Evolutionary conservation across 2,797 vertebrate genomes (phyloP), one percentile per base, ranked within the genome.

Genomic region (Malurus leucopterus): DNA sequence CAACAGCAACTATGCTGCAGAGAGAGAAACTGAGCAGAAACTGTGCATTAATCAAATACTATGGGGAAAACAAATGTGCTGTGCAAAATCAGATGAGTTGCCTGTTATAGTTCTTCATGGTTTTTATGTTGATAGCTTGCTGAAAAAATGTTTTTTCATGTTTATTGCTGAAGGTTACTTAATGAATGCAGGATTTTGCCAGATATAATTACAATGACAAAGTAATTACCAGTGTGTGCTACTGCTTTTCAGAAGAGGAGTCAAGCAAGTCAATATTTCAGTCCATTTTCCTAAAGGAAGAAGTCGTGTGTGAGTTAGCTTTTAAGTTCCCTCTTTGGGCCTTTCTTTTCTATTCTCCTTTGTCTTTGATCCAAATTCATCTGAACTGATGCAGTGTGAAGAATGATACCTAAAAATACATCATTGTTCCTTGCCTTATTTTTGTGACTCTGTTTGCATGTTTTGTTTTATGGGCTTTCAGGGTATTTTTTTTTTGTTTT

Each of bases 111-210:
- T 29, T 58, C 36, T 80, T 74, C 61, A 29, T 1, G 8, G 18
- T 20, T 70, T 65, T 92, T 74, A 47, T 68, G 34, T 76, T 70
- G 29, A 73, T 72, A 73, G 20, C 44, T 90, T 23, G 22, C 43
- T 74, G 38, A 51, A 87, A 89, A 91, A 82, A 50, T 6, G 21
- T 6, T 92, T 73, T 85, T 43, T 89, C 58, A 65, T 71, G 17
- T 80, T 89, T 83, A 90, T 80, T 70, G 50, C 69, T 80, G 58
- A 71, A 85, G 43, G 50, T 65, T 87, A 24, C 51, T 71, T 93
- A 83, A 87, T 59, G 38, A 86, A 47, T 36, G 18, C 24, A 14
- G 15, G 22, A 2, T 18, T 91, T 93, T 73, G 36, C 43, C 47
- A 64, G 41, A 17, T 44, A 32, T 23, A 75, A 59, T 36, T 79